Conservation (phyloP, 2,888 invertebrate genomes). For the Philonicus albiceps region DNA sequence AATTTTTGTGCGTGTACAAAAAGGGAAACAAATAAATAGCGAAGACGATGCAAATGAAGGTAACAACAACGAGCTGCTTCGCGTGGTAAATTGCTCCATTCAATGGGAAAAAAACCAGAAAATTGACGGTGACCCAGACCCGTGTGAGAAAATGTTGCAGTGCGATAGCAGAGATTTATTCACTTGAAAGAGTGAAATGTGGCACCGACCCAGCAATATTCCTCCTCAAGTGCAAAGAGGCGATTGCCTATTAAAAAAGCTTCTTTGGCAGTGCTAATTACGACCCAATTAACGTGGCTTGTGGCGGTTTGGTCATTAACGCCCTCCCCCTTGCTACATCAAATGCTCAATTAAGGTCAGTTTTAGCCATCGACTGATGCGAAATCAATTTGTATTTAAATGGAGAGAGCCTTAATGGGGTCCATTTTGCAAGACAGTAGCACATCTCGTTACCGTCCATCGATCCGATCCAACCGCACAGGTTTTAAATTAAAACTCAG, state of each 20-base stretch:
- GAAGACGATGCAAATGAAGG: neutral
- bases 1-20: constrained; percentile 1
- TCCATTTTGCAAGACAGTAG: constrained; percentile 6
- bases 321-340: neutral
- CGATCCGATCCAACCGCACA: neutral
- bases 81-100: neutral
- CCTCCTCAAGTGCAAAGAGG: neutral
- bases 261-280: neutral
- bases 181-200: constrained; percentile 3
- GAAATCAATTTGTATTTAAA: constrained; percentile 3
- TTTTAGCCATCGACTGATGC: neutral
- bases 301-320: neutral
- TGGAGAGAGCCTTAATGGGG: neutral
- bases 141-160: neutral
- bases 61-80: neutral
- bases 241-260: neutral
- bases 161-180: neutral
- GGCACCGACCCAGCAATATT: neutral
- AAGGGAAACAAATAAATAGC: neutral
- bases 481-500: neutral
- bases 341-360: neutral
- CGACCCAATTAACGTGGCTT: neutral
- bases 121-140: neutral
- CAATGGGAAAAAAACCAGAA: neutral
- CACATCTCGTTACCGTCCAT: neutral